phyloP scores from a whole-genome alignment of 2,888 invertebrate genomes.

The Laothoe populi region DNA sequence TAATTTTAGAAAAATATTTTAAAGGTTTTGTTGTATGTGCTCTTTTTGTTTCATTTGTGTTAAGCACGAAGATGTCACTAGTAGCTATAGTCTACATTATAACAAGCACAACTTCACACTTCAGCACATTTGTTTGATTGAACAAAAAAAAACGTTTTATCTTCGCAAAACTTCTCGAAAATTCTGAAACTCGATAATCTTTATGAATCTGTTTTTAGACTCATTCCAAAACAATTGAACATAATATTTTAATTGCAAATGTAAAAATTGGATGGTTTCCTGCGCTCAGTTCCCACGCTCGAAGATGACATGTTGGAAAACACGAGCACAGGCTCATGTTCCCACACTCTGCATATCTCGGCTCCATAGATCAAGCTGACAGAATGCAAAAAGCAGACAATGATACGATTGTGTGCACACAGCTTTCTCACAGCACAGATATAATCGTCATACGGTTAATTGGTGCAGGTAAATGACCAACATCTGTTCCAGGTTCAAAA shows the following conservation, averaged over 20 bases:
- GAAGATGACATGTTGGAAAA: conserved; percentile 80
- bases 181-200: conserved; percentile 18
- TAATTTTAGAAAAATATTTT: too few relatives aligned
- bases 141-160: not conserved
- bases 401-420: conserved; percentile 82
- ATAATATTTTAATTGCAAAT: conserved; percentile 58
- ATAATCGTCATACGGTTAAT: conserved; percentile 76
- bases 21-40: too few relatives aligned
- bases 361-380: conserved; percentile 80
- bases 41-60: too few relatives aligned
- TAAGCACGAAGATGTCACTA: too few relatives aligned
- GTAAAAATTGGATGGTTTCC: conserved; percentile 55
- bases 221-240: conserved; percentile 53
- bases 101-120: too few relatives aligned
- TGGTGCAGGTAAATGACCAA: conserved; percentile 81
- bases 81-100: too few relatives aligned
- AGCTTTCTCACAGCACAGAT: conserved; percentile 81
- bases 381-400: conserved; percentile 80
- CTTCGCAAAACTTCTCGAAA: conserved; percentile 9
- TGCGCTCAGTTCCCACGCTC: conserved; percentile 68
- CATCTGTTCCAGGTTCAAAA: conserved; percentile 55
- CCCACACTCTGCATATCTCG: conserved; percentile 84
- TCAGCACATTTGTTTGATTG: too few relatives aligned
- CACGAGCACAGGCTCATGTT: conserved; percentile 64
- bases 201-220: conserved; percentile 33